Conservation (phyloP, 2,113 vertebrate species). For the Oxygymnocypris stewartii region DNA sequence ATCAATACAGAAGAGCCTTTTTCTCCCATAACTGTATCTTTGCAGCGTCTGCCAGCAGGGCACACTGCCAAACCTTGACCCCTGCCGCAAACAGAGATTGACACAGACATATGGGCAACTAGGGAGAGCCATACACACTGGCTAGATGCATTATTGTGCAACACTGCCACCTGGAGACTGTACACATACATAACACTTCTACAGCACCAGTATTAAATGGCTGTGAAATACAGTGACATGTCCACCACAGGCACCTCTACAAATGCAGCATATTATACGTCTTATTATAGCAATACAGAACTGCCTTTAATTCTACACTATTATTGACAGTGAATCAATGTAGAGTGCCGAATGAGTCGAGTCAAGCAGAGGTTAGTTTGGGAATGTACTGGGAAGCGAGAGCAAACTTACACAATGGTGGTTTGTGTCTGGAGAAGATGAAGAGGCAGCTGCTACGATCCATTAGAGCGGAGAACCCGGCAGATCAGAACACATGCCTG, state of each 20-base stretch:
- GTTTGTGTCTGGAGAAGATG: slow-evolving; percentile 48
- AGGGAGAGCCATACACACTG: not conserved
- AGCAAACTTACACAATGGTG: slow-evolving; percentile 48
- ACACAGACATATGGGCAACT: not conserved
- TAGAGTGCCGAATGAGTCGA: not conserved
- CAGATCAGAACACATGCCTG: slow-evolving; percentile 11
- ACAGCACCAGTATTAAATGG: not conserved
- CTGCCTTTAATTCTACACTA: not conserved
- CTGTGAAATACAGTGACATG: not conserved
- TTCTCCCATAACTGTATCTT: not conserved
- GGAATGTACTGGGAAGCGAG: slow-evolving; percentile 43
- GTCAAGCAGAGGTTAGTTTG: not conserved
- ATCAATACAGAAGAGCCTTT: not conserved
- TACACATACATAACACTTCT: not conserved
- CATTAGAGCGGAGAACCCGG: slow-evolving; percentile 43
- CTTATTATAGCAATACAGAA: not conserved
- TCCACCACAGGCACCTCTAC: not conserved
- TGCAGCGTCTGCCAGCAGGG: not conserved
- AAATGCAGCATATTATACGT: not conserved
- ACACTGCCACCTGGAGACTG: slow-evolving; percentile 55
- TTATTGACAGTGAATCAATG: too few species aligned
- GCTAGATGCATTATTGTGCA: slow-evolving; percentile 11
- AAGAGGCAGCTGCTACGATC: slow-evolving; percentile 58
- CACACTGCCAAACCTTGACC: not conserved
- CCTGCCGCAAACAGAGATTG: not conserved